A percentile compares a stretch with the other conserved stretches of the same genome.
Evolutionary conservation across 1,140 invertebrate genomes (phyloP).

Genomic region (Popillia japonica): DNA sequence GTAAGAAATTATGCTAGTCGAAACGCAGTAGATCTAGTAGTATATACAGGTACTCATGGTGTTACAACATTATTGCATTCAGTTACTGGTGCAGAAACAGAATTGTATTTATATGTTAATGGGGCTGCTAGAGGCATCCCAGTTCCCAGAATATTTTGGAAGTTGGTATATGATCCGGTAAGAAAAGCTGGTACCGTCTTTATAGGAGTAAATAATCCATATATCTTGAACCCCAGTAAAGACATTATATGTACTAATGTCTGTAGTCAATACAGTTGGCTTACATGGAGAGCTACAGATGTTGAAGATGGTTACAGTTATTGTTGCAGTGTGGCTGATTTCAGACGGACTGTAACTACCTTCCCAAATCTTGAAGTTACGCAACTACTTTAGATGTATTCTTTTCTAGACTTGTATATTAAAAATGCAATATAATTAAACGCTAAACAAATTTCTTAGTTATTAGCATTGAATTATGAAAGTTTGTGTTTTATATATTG

Average conservation of each 20-base stretch:
- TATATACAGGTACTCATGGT: conserved; percentile 69
- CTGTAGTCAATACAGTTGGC: conserved; percentile 63
- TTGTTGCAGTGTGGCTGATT: conserved; percentile 70
- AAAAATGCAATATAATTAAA: too few species aligned
- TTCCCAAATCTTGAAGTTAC: conserved; percentile 62
- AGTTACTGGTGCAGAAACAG: conserved; percentile 55
- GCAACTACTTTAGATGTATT: neutral
- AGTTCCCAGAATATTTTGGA: conserved; percentile 69
- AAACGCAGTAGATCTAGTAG: conserved; percentile 55
- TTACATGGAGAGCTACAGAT: conserved; percentile 64
- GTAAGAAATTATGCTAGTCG: conserved; percentile 57
- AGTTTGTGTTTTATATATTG: too few species aligned
- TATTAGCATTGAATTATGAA: too few species aligned
- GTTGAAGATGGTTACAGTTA: conserved; percentile 70
- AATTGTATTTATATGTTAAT: conserved; percentile 63
- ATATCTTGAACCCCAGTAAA: conserved; percentile 58
- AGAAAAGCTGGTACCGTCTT: conserved; percentile 66
- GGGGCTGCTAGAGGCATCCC: conserved; percentile 60
- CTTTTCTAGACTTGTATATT: too few species aligned
- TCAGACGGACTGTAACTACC: conserved; percentile 64
- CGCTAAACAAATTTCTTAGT: too few species aligned
- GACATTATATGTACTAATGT: conserved; percentile 68
- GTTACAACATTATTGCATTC: conserved; percentile 63
- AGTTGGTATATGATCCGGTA: conserved; percentile 67
- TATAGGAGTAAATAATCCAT: conserved; percentile 72